These are phyloP conservation scores for Polypterus senegalus DNA, from an alignment of 2,113 vertebrate species.

Conservation along the genomic window DNA sequence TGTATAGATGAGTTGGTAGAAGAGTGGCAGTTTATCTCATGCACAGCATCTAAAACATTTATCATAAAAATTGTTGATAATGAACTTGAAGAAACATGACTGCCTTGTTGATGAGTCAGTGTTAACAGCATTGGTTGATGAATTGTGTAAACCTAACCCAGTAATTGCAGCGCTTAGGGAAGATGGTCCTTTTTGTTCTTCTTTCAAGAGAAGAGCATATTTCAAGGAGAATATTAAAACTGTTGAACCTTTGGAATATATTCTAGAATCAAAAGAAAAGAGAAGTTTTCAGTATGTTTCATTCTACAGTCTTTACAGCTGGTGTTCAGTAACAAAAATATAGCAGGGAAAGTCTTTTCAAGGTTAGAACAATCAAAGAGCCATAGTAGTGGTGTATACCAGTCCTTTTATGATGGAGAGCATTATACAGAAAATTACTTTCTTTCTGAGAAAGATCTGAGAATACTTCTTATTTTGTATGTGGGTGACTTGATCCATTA, in stretches of 20 bases:
- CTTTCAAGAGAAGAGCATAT: conserved; percentile 8
- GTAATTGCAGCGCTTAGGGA: conserved; percentile 7
- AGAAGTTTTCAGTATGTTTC: conserved; percentile 11
- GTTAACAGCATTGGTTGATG: conserved; percentile 8
- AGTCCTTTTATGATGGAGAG: conserved; percentile 17
- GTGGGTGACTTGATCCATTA: too few relatives aligned
- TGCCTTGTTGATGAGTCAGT: conserved; percentile 10
- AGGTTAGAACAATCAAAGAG: background rate
- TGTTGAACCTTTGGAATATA: conserved; percentile 13
- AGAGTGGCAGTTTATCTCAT: conserved; percentile 12
- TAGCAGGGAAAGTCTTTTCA: conserved; percentile 2
- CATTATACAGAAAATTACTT: conserved; percentile 7
- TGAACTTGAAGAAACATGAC: conserved; percentile 6
- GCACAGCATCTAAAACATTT: background rate
- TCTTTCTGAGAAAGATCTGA: too few relatives aligned
- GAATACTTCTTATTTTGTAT: too few relatives aligned
- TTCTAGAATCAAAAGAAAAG: conserved; percentile 11
- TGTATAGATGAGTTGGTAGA: conserved; percentile 11
- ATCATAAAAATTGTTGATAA: conserved; percentile 5
- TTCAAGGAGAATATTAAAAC: conserved; percentile 10
- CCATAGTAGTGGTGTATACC: conserved; percentile 1
- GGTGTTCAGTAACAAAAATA: conserved; percentile 8
- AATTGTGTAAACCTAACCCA: conserved; percentile 8
- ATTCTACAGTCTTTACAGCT: conserved; percentile 13
- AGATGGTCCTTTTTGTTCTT: conserved; percentile 9